Evolutionary conservation across 2,888 invertebrate genomes (phyloP).

Genomic region (Pachydiplax longipennis): DNA sequence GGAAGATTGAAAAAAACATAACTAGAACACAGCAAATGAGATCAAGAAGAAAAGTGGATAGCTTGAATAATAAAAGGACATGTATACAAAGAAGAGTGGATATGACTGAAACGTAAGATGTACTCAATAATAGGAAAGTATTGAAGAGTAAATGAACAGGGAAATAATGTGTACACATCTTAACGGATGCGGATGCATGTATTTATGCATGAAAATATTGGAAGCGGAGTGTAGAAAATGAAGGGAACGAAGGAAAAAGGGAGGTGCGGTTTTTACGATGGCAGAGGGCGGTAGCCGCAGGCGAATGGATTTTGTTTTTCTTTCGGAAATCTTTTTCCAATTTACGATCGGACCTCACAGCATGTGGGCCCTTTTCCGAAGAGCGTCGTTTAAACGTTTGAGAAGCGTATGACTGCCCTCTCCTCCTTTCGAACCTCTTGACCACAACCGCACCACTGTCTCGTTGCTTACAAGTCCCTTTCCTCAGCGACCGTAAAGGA

Average conservation of each 20-base stretch:
- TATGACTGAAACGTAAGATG: too few species aligned
- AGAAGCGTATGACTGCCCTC: not conserved
- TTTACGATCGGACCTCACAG: slow-evolving; percentile 33
- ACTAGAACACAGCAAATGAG: too few species aligned
- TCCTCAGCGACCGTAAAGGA: not conserved
- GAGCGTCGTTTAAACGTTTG: slow-evolving; percentile 20
- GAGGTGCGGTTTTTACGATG: slow-evolving; percentile 30
- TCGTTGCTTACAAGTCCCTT: not conserved
- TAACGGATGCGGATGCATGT: too few species aligned
- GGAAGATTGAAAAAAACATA: too few species aligned
- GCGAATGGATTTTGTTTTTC: slow-evolving; percentile 18
- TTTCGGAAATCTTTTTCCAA: slow-evolving; percentile 32
- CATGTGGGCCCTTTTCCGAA: not conserved
- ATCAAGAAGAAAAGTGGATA: too few species aligned
- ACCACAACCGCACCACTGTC: not conserved
- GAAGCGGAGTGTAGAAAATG: not conserved
- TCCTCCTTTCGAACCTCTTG: too few species aligned
- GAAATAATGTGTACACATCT: too few species aligned
- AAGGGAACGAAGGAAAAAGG: not conserved
- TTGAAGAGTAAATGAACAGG: too few species aligned
- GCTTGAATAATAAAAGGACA: too few species aligned
- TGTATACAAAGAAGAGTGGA: too few species aligned
- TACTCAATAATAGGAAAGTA: too few species aligned
- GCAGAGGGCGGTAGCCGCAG: not conserved
- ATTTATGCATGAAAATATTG: not conserved